Conservation (phyloP, 2,888 invertebrate genomes). For the Hydroisotoma schaefferi region DNA sequence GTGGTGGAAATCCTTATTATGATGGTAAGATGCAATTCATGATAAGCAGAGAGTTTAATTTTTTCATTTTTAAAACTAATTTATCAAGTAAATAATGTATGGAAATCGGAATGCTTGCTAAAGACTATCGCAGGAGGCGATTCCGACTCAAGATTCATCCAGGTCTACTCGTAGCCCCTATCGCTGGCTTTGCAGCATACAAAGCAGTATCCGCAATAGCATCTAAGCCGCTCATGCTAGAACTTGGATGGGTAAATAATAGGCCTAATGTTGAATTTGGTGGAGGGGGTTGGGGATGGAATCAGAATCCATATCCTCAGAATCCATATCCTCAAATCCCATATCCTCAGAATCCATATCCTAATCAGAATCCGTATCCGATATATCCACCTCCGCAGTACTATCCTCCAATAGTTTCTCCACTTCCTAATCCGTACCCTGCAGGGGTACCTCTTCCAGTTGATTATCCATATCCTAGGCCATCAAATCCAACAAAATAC, state of each 20-base stretch:
- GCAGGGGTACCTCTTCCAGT: not conserved
- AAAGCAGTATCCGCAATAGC: slow-evolving; percentile 37
- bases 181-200: slow-evolving; percentile 41
- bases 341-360: slow-evolving; percentile 11
- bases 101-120: not conserved
- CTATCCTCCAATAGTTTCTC: slow-evolving; percentile 1
- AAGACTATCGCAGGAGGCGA: slow-evolving; percentile 35
- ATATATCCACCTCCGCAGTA: not conserved
- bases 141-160: slow-evolving; percentile 42
- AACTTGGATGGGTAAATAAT: slow-evolving; percentile 42
- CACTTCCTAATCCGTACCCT: not conserved
- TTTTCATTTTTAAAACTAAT: no score
- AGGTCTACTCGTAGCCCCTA: slow-evolving; percentile 41
- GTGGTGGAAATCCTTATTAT: slow-evolving; percentile 15
- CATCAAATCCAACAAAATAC: not conserved
- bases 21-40: no score
- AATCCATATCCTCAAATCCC: slow-evolving; percentile 3
- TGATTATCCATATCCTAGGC: not conserved
- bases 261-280: slow-evolving; percentile 17
- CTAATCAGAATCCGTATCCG: slow-evolving; percentile 20
- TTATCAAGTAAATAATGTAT: no score
- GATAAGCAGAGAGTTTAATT: no score
- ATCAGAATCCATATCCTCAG: slow-evolving; percentile 13
- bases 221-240: slow-evolving; percentile 40
- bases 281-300: slow-evolving; percentile 12